Conservation (phyloP, 2,113 vertebrate species). For the Lepisosteus oculatus region DNA sequence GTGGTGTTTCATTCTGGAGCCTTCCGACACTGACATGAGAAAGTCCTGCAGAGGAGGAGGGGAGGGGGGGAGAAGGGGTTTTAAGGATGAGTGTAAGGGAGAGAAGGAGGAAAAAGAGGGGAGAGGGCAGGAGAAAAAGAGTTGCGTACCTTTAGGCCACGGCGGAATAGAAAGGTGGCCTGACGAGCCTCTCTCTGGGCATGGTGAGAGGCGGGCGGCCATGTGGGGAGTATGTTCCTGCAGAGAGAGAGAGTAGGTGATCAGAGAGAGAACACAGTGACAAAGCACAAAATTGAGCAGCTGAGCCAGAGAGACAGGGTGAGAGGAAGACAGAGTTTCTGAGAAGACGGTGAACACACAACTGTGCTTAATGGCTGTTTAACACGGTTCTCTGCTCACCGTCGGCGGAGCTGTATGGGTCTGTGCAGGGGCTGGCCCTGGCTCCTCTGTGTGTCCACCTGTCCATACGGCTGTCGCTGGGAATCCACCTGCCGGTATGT, state of each 20-base stretch:
- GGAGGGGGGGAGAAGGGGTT: neutral
- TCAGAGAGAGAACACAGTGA: neutral
- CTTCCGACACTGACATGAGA: too few relatives aligned
- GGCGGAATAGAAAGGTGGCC: conserved; percentile 87
- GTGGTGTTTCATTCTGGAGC: too few relatives aligned
- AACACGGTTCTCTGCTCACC: conserved; percentile 57
- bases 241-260: conserved; percentile 28
- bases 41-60: neutral
- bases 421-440: conserved; percentile 58
- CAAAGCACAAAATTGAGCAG: neutral
- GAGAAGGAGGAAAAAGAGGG: neutral
- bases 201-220: conserved; percentile 40
- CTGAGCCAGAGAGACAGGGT: too few relatives aligned
- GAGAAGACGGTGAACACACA: too few relatives aligned
- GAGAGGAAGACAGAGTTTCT: too few relatives aligned
- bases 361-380: too few relatives aligned
- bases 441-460: conserved; percentile 68
- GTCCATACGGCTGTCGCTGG: conserved; percentile 70
- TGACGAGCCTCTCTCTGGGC: conserved; percentile 83
- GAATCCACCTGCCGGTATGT: conserved; percentile 69
- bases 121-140: too few relatives aligned
- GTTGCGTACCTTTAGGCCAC: conserved; percentile 82
- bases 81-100: neutral
- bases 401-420: conserved; percentile 69
- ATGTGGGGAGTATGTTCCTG: conserved; percentile 60